phyloP scores from a whole-genome alignment of 2,888 invertebrate species.

The Torymus tubicola region DNA sequence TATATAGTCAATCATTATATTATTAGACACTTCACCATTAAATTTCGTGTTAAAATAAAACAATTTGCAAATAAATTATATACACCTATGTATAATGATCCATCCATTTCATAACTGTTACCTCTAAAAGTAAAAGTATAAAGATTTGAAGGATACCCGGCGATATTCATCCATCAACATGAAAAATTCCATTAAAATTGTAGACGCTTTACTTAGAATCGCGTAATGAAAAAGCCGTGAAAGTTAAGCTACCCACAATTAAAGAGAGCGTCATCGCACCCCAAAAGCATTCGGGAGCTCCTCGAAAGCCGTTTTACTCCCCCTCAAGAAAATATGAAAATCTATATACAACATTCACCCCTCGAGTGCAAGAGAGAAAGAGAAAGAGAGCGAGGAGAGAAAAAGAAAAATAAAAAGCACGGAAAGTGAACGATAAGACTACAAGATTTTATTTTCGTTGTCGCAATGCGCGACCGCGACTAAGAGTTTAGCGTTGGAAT shows the following conservation, averaged over 20 bases:
- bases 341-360: slow-evolving; percentile 33
- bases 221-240: slow-evolving; percentile 52
- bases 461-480: slow-evolving; percentile 24
- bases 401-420: slow-evolving; percentile 20
- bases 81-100: not conserved
- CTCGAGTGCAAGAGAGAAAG: not conserved
- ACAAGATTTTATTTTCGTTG: slow-evolving; percentile 53
- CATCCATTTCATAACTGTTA: not conserved
- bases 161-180: slow-evolving; percentile 30
- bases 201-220: slow-evolving; percentile 17
- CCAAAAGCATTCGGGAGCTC: slow-evolving; percentile 14
- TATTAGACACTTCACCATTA: too few species aligned
- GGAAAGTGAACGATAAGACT: slow-evolving; percentile 50
- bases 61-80: too few species aligned
- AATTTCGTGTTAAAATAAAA: too few species aligned
- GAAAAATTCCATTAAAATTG: slow-evolving; percentile 52
- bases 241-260: slow-evolving; percentile 51
- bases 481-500: slow-evolving; percentile 39
- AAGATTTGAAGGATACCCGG: not conserved
- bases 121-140: not conserved
- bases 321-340: slow-evolving; percentile 51
- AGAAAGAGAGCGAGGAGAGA: slow-evolving; percentile 8
- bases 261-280: slow-evolving; percentile 38
- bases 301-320: slow-evolving; percentile 27
- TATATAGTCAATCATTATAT: too few species aligned